phyloP scores from a whole-genome alignment of 2,113 vertebrate genomes.

The Cettia cetti region DNA sequence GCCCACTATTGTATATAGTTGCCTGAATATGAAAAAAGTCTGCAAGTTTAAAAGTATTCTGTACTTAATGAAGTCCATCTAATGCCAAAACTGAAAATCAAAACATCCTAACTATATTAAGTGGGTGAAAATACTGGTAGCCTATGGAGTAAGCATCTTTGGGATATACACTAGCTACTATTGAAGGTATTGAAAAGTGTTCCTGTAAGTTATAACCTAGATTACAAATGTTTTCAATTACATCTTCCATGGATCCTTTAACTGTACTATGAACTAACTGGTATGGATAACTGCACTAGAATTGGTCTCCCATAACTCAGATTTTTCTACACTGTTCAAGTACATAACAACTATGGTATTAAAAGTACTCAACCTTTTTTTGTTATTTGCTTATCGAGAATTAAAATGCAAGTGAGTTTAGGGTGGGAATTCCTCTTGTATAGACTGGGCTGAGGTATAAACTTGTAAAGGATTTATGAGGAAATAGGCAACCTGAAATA shows the following conservation, averaged over 20 bases:
- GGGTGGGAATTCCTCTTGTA: background rate
- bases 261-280: background rate
- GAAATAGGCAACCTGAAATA: constrained; percentile 14
- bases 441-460: background rate
- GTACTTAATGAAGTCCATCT: background rate
- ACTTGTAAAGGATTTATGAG: background rate
- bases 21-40: background rate
- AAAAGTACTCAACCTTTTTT: background rate
- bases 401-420: background rate
- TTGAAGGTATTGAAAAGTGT: background rate
- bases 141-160: background rate
- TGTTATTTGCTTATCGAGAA: background rate
- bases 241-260: background rate
- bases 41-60: background rate
- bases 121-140: background rate
- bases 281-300: background rate
- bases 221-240: background rate
- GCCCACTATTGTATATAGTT: background rate
- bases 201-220: background rate
- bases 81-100: constrained; percentile 2
- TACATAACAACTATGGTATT: background rate
- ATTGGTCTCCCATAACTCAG: background rate
- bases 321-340: background rate
- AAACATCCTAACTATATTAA: background rate
- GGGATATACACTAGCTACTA: background rate